These are phyloP conservation scores for Amphiprion ocellaris DNA, from an alignment of 2,113 vertebrate species.

Conservation along the genomic window DNA sequence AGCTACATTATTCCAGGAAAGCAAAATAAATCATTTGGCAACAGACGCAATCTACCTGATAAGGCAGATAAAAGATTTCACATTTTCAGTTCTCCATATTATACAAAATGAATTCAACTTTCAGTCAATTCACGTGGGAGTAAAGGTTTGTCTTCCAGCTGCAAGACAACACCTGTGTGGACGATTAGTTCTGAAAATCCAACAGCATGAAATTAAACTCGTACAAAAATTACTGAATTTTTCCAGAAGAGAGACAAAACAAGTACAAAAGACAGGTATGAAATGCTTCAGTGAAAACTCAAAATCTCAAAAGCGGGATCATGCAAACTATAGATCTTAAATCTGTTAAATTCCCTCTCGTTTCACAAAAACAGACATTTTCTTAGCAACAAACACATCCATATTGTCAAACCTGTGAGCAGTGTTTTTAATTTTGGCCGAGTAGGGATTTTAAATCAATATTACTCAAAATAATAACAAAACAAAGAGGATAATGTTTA, in stretches of 20 bases:
- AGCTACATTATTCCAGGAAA: slow-evolving; percentile 38
- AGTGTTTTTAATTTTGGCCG: neutral
- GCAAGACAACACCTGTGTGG: neutral
- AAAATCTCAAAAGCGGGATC: slow-evolving; percentile 37
- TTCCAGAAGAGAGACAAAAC: slow-evolving; percentile 20
- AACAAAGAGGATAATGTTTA: slow-evolving; percentile 13
- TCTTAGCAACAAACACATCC: neutral
- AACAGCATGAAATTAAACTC: slow-evolving; percentile 5
- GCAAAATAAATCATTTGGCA: slow-evolving; percentile 74
- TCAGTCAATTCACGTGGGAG: neutral
- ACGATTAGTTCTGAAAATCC: neutral
- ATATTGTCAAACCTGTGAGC: neutral
- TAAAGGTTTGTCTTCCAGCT: neutral
- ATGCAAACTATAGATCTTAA: slow-evolving; percentile 39
- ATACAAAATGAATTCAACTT: slow-evolving; percentile 43
- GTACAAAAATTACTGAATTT: slow-evolving; percentile 11
- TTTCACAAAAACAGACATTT: neutral
- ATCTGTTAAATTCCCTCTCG: neutral
- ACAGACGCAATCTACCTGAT: slow-evolving; percentile 49
- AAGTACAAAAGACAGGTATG: slow-evolving; percentile 26
- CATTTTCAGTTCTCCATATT: slow-evolving; percentile 28
- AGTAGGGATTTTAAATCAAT: slow-evolving; percentile 16
- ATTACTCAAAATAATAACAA: slow-evolving; percentile 15
- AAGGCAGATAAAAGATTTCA: slow-evolving; percentile 40
- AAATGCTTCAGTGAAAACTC: slow-evolving; percentile 29